A percentile compares a stretch with the other conserved stretches of the same genome.
These are phyloP conservation scores for Peromyscus aztecus DNA, from an alignment of 2,797 vertebrate species.

Conservation along the genomic window DNA sequence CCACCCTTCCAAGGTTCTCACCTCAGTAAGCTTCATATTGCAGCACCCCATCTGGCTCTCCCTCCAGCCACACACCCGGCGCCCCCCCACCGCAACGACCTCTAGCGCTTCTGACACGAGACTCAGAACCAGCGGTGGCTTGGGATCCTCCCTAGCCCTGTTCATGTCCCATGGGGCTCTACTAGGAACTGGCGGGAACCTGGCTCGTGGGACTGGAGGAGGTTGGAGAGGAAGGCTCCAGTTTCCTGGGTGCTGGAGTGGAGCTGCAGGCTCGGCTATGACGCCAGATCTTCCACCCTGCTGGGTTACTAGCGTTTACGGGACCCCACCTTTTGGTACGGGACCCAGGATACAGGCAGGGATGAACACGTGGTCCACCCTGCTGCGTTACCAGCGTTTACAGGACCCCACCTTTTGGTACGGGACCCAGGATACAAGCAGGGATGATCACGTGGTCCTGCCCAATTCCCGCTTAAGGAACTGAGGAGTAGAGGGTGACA, in stretches of 20 bases:
- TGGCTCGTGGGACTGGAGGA: neutral
- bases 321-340: neutral
- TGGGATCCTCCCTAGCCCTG: neutral
- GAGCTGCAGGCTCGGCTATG: neutral
- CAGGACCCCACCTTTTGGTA: neutral
- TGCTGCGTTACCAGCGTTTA: neutral
- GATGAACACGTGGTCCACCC: neutral
- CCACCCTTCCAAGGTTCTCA: neutral
- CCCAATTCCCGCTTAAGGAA: neutral
- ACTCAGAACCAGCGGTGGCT: slow-evolving; percentile 50
- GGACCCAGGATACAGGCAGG: neutral
- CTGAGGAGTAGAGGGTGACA: neutral
- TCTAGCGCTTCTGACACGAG: slow-evolving; percentile 70
- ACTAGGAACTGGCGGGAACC: neutral
- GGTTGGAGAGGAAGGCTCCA: neutral
- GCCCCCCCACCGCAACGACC: slow-evolving; percentile 67
- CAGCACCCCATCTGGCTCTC: slow-evolving; percentile 69
- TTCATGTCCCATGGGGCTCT: neutral
- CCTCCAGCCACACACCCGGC: slow-evolving; percentile 22
- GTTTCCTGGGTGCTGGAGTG: neutral
- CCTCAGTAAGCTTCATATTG: neutral
- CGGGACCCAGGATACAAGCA: neutral
- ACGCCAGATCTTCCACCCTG: neutral
- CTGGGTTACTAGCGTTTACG: neutral
- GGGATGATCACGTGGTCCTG: neutral